Evolutionary conservation across 2,888 invertebrate species (phyloP).

Genomic region (Cosmia pyralina): DNA sequence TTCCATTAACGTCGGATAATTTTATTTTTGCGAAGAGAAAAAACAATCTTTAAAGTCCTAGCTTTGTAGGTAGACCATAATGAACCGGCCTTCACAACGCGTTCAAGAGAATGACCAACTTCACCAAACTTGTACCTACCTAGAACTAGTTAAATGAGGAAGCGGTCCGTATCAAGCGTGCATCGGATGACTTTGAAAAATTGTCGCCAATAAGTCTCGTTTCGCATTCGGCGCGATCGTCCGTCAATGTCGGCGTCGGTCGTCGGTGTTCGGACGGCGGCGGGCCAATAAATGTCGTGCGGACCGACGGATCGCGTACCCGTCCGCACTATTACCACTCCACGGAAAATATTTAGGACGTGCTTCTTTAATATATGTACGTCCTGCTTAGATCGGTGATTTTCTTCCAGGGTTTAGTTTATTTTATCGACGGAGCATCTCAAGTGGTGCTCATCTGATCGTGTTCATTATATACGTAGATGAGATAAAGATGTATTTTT

Average conservation of each 20-base stretch:
- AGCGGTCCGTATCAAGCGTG: conserved; percentile 69
- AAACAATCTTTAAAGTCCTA: background rate
- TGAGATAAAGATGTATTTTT: background rate
- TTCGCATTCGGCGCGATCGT: conserved; percentile 82
- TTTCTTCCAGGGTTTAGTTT: conserved; percentile 4
- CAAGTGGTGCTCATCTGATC: background rate
- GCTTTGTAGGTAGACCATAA: conserved; percentile 19
- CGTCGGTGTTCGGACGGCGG: conserved; percentile 68
- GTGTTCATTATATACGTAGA: background rate
- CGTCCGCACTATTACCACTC: conserved; percentile 60
- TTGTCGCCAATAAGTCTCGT: conserved; percentile 85
- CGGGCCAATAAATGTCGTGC: conserved; percentile 80
- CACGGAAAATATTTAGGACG: conserved; percentile 41
- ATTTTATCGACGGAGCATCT: background rate
- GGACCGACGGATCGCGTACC: conserved; percentile 59
- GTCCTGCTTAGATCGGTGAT: conserved; percentile 16
- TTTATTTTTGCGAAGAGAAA: conserved; percentile 10
- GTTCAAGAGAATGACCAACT: conserved; percentile 42
- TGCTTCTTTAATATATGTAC: conserved; percentile 32
- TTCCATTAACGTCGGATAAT: conserved; percentile 34
- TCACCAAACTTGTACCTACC: conserved; percentile 59
- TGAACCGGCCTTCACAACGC: conserved; percentile 30
- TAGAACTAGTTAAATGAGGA: conserved; percentile 77
- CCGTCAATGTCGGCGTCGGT: conserved; percentile 82
- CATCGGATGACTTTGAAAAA: conserved; percentile 83